Conservation (phyloP, 2,113 vertebrate genomes). For the Cryptomyrus ogoouensis region DNA sequence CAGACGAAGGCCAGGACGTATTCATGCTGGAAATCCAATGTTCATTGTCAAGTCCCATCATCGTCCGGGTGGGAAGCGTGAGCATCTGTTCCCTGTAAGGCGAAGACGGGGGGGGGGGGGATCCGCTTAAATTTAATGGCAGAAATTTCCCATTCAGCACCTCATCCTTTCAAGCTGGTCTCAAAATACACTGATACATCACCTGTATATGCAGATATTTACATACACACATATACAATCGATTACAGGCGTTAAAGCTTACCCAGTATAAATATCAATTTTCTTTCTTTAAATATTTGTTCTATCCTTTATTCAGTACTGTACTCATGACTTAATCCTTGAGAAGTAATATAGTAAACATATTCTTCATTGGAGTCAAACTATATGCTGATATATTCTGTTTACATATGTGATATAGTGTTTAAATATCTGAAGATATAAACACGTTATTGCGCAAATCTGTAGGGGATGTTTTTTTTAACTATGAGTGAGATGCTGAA, state of each 20-base stretch:
- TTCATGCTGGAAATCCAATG: slow-evolving; percentile 3
- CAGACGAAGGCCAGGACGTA: neutral
- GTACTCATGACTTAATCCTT: neutral
- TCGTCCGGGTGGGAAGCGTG: neutral
- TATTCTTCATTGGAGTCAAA: neutral
- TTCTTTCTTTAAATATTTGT: neutral
- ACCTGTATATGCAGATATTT: neutral
- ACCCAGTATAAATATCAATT: neutral
- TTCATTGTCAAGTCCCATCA: neutral
- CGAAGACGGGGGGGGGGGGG: neutral
- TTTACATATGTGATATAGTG: neutral
- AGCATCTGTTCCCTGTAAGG: slow-evolving; percentile 13
- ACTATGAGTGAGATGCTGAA: neutral
- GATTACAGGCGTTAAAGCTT: neutral
- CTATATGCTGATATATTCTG: neutral
- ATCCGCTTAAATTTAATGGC: neutral
- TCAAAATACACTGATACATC: neutral
- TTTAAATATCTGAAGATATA: neutral
- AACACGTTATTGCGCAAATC: neutral
- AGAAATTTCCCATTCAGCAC: neutral
- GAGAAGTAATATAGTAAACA: neutral
- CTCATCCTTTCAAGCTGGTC: neutral
- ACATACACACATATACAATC: neutral
- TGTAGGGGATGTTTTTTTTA: neutral
- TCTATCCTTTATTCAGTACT: neutral